Percentiles rank a stretch among this genome's conserved stretches.
Evolutionary conservation across 2,797 vertebrate species (phyloP).

Genomic region (Limosa lapponica): DNA sequence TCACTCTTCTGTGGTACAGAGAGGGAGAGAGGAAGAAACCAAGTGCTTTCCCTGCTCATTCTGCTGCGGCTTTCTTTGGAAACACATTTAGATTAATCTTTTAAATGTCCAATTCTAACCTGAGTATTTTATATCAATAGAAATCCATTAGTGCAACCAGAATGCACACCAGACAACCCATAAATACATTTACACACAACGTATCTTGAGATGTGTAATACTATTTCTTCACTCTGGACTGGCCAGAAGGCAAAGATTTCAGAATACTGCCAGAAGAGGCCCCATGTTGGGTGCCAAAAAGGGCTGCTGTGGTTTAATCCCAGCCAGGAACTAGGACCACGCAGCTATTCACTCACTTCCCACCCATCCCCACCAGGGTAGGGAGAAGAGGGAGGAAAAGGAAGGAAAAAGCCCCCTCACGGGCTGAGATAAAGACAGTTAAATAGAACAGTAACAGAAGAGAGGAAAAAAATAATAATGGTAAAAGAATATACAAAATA

Average conservation of each 20-base stretch:
- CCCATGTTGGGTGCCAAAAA: background rate
- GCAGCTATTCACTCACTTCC: background rate
- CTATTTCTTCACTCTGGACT: background rate
- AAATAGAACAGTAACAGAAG: background rate
- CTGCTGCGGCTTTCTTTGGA: background rate
- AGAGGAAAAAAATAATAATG: background rate
- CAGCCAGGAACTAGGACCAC: background rate
- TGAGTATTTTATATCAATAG: background rate
- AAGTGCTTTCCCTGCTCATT: background rate
- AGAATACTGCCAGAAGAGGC: background rate
- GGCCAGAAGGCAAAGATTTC: background rate
- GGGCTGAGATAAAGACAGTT: too few species aligned
- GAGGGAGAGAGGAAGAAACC: background rate
- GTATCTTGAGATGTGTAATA: background rate
- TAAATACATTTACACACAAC: background rate
- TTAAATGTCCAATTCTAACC: background rate
- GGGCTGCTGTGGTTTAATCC: background rate
- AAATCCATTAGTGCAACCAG: background rate
- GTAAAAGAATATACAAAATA: background rate
- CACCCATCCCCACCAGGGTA: background rate
- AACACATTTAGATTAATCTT: background rate
- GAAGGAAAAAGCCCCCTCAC: background rate
- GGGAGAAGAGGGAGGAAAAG: background rate
- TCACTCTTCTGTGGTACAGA: background rate
- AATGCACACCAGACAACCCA: background rate